phyloP scores from a whole-genome alignment of 1,140 invertebrate genomes.

The Drosophila bocki region DNA sequence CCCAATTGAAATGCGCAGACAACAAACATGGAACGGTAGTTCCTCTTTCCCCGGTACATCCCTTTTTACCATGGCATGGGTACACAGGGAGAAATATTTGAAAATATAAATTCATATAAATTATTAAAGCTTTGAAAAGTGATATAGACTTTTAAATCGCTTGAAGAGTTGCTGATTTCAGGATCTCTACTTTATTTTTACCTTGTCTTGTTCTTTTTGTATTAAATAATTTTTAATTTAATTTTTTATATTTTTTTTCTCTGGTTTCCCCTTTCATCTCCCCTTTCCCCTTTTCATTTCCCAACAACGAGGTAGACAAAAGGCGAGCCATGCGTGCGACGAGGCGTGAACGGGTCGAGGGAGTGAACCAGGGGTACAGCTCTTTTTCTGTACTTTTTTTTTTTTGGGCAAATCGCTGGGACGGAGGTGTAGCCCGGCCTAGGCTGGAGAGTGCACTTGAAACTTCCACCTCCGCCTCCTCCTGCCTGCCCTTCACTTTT shows the following conservation, averaged over 20 bases:
- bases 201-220: neutral
- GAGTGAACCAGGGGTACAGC: constrained; percentile 26
- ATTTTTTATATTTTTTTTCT: neutral
- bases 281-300: constrained; percentile 6
- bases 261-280: neutral
- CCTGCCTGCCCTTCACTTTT: constrained; percentile 46
- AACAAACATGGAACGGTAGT: constrained; percentile 46
- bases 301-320: constrained; percentile 62
- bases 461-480: constrained; percentile 35
- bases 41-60: constrained; percentile 1
- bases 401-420: constrained; percentile 41
- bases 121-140: neutral
- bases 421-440: constrained; percentile 33
- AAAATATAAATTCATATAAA: neutral
- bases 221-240: neutral
- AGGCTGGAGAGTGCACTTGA: constrained; percentile 74
- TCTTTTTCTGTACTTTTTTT: constrained; percentile 23
- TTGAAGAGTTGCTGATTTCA: neutral
- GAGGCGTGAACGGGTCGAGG: constrained; percentile 56
- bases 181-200: neutral
- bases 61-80: neutral
- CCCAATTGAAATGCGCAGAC: constrained; percentile 74
- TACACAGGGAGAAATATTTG: neutral
- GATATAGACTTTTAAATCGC: neutral
- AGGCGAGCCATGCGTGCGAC: constrained; percentile 71